Evolutionary conservation across 1,140 invertebrate species (phyloP).

Genomic region (Diorhabda carinulata): DNA sequence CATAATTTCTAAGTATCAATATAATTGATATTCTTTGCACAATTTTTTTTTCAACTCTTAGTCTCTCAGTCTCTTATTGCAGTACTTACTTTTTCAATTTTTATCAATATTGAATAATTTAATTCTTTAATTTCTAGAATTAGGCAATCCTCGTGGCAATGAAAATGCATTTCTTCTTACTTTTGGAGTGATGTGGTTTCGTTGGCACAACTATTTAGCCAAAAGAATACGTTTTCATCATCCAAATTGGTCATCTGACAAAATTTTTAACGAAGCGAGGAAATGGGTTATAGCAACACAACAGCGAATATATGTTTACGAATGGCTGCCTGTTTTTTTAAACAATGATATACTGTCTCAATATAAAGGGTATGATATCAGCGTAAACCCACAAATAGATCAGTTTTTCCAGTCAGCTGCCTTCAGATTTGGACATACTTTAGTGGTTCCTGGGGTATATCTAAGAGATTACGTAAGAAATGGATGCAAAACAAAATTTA

Average conservation of each 20-base stretch:
- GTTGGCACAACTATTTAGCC: slow-evolving; percentile 61
- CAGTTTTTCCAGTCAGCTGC: slow-evolving; percentile 68
- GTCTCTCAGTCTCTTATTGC: no score
- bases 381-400: slow-evolving; percentile 63
- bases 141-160: slow-evolving; percentile 61
- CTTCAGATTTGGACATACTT: slow-evolving; percentile 65
- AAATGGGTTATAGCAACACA: slow-evolving; percentile 59
- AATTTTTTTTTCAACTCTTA: no score
- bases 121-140: slow-evolving; percentile 44
- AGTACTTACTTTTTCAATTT: no score
- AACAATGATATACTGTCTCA: slow-evolving; percentile 14
- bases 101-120: no score
- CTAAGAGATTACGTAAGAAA: slow-evolving; percentile 44
- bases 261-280: slow-evolving; percentile 57
- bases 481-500: slow-evolving; percentile 38
- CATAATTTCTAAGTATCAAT: no score
- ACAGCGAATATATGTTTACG: slow-evolving; percentile 53
- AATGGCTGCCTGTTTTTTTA: slow-evolving; percentile 51
- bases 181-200: slow-evolving; percentile 55
- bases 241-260: slow-evolving; percentile 45
- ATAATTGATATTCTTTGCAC: no score
- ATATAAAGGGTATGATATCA: slow-evolving; percentile 60
- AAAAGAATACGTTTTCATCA: slow-evolving; percentile 44
- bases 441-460: slow-evolving; percentile 53
- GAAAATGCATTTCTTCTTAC: slow-evolving; percentile 24